Base-by-base conservation (phyloP, 2,113 vertebrate species). In the Morone chrysops region DNA sequence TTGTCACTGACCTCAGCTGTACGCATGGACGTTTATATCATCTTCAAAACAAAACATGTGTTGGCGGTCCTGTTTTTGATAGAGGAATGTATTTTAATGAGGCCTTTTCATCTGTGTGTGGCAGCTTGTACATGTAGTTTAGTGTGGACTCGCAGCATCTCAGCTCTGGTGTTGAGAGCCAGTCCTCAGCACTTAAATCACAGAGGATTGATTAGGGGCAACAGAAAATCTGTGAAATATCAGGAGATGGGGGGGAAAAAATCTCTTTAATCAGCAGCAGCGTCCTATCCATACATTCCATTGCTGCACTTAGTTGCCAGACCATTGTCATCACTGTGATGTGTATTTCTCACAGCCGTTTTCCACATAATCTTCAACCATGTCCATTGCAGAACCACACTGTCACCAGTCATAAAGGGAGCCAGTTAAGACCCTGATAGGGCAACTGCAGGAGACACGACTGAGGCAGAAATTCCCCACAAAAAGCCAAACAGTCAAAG, bases 201-300 rank as follows among this genome's bases (percentile, higher is more conserved):
- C 70, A 60, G 38, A 67, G 71, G 70, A 86, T 68, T 84, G 81
- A 90, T 31, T 70, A 51, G 71, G 74, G 61, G 74, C 62, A 90
- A 81, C 70, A 74, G 76, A 90, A 80, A 90, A 81, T 89, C 80
- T 81, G 80, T 82, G 80, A 89, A 81, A 82, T 83, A 78, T 61
- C 70, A 80, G 72, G 60, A 80, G n/a, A 81, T 47, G 14, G 50
- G 45, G 36, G 59, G 51, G 20, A 47, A 72, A 70, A 71, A 71
- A 70, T 67, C 6, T 62, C 82, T 92, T 89, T 93, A 92, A 92
- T 95, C 91, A 94, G 83, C 82, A 61, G 54, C 72, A 86, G 72
- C 10, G 76, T 86, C 80, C 20, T 68, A 53, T 85, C 47, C 61
- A 77, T 91, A 82, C 83, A 85, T 90, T 91, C 75, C 74, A 83